These are phyloP conservation scores for Eulemur rubriventer DNA, from an alignment of 2,797 vertebrate genomes.

Conservation along the genomic window DNA sequence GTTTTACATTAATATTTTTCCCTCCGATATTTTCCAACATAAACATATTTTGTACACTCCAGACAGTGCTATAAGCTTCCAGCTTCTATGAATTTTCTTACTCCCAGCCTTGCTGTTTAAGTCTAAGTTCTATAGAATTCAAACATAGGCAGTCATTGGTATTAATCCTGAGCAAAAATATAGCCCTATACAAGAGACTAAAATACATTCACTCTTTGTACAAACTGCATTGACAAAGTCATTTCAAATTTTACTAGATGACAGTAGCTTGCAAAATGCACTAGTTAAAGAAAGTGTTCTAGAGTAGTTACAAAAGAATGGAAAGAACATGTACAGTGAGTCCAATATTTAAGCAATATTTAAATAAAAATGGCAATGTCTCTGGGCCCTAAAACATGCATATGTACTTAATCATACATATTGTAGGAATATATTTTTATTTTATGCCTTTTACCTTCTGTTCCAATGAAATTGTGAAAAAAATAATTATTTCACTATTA, in stretches of 20 bases:
- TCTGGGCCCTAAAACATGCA: slow-evolving; percentile 34
- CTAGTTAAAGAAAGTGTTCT: slow-evolving; percentile 59
- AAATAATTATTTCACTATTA: background rate
- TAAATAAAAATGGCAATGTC: background rate
- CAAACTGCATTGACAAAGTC: slow-evolving; percentile 67
- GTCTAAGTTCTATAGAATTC: slow-evolving; percentile 16
- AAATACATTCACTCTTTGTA: slow-evolving; percentile 62
- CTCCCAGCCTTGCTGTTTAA: slow-evolving; percentile 35
- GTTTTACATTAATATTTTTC: background rate
- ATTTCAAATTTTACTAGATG: slow-evolving; percentile 74
- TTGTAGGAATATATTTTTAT: slow-evolving; percentile 59
- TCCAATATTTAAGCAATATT: slow-evolving; percentile 73
- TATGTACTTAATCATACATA: slow-evolving; percentile 20
- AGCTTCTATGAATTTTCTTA: slow-evolving; percentile 59
- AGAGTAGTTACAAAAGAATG: slow-evolving; percentile 61
- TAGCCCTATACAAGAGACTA: slow-evolving; percentile 24
- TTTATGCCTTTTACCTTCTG: background rate
- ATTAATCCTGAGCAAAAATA: slow-evolving; percentile 69
- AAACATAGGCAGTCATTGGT: slow-evolving; percentile 43
- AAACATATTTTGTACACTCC: slow-evolving; percentile 44
- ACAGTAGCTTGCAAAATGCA: slow-evolving; percentile 62
- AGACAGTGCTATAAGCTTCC: slow-evolving; percentile 18
- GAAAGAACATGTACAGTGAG: slow-evolving; percentile 58
- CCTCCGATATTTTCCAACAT: slow-evolving; percentile 39
- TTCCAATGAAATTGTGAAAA: background rate